Conservation (phyloP, 1,140 invertebrate genomes). For the Achroia grisella region DNA sequence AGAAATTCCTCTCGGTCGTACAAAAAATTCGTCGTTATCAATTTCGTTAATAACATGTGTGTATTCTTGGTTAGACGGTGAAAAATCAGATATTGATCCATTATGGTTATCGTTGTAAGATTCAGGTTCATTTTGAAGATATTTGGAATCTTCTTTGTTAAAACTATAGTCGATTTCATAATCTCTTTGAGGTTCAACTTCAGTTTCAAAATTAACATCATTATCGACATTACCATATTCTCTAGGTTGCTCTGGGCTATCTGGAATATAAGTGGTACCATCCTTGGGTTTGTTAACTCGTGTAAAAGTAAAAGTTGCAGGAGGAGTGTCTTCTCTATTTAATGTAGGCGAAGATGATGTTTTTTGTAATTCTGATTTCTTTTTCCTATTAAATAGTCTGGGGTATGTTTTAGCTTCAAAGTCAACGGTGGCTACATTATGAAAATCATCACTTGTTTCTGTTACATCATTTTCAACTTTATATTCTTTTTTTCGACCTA, state of each 20-base stretch:
- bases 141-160: constrained; percentile 48
- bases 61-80: constrained; percentile 58
- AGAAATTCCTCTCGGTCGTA: constrained; percentile 85
- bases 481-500: constrained; percentile 49
- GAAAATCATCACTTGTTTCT: constrained; percentile 63
- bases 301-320: constrained; percentile 62
- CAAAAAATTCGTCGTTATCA: constrained; percentile 89
- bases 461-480: constrained; percentile 55
- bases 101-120: constrained; percentile 19
- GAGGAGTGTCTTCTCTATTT: constrained; percentile 68
- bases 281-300: constrained; percentile 43
- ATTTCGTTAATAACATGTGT: constrained; percentile 84
- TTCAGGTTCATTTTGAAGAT: constrained; percentile 35
- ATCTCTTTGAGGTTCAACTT: constrained; percentile 30
- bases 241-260: constrained; percentile 49
- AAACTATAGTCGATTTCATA: constrained; percentile 57
- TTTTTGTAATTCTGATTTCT: constrained; percentile 49
- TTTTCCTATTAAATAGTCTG: constrained; percentile 80
- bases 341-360: constrained; percentile 60
- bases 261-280: constrained; percentile 32
- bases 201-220: constrained; percentile 27
- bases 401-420: constrained; percentile 86
- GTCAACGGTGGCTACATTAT: constrained; percentile 69
- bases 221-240: constrained; percentile 51
- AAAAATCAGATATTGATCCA: constrained; percentile 35